Base-by-base conservation (phyloP, 2,797 vertebrate species). In the Leptoclinus maculatus region DNA sequence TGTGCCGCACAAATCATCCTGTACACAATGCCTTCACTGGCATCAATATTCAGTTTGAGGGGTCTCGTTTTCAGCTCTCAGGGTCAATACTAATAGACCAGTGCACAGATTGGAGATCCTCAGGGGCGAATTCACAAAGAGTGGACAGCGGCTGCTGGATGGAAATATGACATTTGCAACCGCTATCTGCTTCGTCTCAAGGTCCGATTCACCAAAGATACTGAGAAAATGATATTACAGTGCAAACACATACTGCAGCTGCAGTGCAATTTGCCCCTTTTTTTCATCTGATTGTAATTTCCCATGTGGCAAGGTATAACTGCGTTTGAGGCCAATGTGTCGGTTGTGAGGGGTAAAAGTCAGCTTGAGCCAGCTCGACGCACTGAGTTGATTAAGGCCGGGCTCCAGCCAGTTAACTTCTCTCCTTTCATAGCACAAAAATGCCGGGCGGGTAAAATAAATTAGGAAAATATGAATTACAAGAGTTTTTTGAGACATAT, bases 81-180 rank as follows among this genome's bases (percentile, higher is more conserved):
- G 89, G 87, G 90, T 94, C 91, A 93, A 93, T 93, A 90, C 86
- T 89, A 93, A 93, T 89, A 89, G 89, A 92, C 83, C 88, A 76
- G 80, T 36, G 62, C 73, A 82, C 80, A 84, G 87, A 89, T 71
- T 87, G 83, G 79, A 88, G 83, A 82, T 84, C 83, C 77, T 89
- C 69, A 77, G 71, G 32, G 56, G 60, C 60, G 1, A 43, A 43
- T 25, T 64, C 23, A 45, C 39, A 27, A 64, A 64, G 23, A 64
- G 41, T 25, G 39, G 60, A 64, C 32, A 17, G 39, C 62, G 17
- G 62, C 39, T 16, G 39, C 39, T 29, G 25, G 25, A 41, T 45
- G 41, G 39, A 8, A 25, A 17, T 25, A 27, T 45, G 62, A 64
- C 27, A 27, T 43, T 64, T 43, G 60, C 39, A 27, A 41, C 12